These are phyloP conservation scores for Eristalinus sepulchralis DNA, from an alignment of 2,888 invertebrate genomes.

Conservation along the genomic window DNA sequence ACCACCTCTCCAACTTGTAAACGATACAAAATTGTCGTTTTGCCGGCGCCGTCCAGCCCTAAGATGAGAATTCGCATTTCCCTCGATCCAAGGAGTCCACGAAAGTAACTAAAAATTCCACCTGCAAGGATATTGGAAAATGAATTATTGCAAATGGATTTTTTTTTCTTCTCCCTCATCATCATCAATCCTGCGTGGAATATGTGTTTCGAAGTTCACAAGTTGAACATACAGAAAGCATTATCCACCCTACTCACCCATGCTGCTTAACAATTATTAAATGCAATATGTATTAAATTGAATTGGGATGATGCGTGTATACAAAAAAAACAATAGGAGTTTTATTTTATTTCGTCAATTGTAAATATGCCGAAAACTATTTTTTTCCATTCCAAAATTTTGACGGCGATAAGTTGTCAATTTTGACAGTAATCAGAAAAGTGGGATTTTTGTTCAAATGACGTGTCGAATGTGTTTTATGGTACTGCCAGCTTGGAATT, in stretches of 20 bases:
- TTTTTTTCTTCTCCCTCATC: not conserved
- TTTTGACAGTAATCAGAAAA: constrained; percentile 1
- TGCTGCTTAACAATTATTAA: constrained; percentile 41
- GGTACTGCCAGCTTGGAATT: constrained; percentile 18
- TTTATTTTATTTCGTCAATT: constrained; percentile 50
- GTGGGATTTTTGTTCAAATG: constrained; percentile 38
- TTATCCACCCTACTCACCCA: constrained; percentile 31
- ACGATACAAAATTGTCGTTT: constrained; percentile 99
- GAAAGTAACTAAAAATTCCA: constrained; percentile 97
- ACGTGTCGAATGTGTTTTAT: constrained; percentile 55
- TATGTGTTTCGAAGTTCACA: not conserved
- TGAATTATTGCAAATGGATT: constrained; percentile 7
- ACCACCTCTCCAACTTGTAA: constrained; percentile 99
- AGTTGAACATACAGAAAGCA: not conserved
- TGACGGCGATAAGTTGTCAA: constrained; percentile 55
- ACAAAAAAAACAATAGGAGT: constrained; percentile 14
- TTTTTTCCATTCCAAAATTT: constrained; percentile 61
- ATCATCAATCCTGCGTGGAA: not conserved
- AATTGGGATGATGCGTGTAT: constrained; percentile 2
- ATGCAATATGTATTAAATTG: constrained; percentile 36
- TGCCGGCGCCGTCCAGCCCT: constrained; percentile 99
- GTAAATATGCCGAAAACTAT: constrained; percentile 69
- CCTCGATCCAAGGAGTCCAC: constrained; percentile 95
- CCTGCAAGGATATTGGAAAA: constrained; percentile 83
- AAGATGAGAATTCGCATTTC: constrained; percentile 99